phyloP scores from a whole-genome alignment of 2,113 vertebrate species.

The Clinocottus analis region DNA sequence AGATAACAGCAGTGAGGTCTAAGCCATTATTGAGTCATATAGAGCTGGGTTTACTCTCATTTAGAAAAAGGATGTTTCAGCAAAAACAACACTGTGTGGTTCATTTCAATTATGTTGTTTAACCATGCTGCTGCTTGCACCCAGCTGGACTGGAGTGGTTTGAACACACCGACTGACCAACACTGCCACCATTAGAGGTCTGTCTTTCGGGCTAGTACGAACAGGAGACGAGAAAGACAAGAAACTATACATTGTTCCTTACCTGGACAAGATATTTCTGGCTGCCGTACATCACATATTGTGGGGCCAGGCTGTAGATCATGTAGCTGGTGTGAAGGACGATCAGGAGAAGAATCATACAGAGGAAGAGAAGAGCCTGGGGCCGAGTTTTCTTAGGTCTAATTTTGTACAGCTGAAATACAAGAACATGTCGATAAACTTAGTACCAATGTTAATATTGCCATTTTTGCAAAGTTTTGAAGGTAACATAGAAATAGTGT shows the following conservation, averaged over 20 bases:
- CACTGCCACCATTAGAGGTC: constrained; percentile 21
- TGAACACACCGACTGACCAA: constrained; percentile 34
- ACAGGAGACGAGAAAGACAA: constrained; percentile 9
- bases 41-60: constrained; percentile 16
- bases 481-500: not conserved
- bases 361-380: constrained; percentile 97
- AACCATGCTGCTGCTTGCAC: constrained; percentile 38
- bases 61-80: constrained; percentile 39
- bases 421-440: constrained; percentile 20
- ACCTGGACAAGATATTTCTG: constrained; percentile 95
- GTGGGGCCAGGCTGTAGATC: constrained; percentile 98
- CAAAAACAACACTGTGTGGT: constrained; percentile 23
- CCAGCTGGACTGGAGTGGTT: constrained; percentile 37
- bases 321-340: constrained; percentile 98
- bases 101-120: constrained; percentile 52
- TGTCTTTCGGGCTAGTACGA: not conserved
- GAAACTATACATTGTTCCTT: constrained; percentile 52
- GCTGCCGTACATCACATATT: constrained; percentile 99
- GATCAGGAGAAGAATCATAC: constrained; percentile 97
- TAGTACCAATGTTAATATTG: not conserved
- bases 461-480: not conserved
- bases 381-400: constrained; percentile 92
- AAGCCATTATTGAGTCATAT: constrained; percentile 33
- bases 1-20: constrained; percentile 7
- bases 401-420: constrained; percentile 94